A percentile compares a stretch with the other conserved stretches of the same genome.
phyloP scores from a whole-genome alignment of 2,797 vertebrate species.

The Lates japonicus region DNA sequence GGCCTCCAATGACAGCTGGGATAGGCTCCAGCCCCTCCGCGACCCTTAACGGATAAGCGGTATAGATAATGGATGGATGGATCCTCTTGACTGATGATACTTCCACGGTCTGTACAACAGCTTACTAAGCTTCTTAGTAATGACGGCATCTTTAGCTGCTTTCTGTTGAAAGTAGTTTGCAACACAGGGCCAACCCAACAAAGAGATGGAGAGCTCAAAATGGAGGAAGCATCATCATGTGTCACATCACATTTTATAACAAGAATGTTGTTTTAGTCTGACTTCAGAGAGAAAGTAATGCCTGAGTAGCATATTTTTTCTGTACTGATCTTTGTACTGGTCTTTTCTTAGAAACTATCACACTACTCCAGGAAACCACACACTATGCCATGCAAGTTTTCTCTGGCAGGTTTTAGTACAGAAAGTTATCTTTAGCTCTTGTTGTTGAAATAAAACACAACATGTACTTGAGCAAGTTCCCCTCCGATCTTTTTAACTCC shows the following conservation, averaged over 20 bases:
- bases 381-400: conserved; percentile 66
- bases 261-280: conserved; percentile 18
- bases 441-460: conserved; percentile 76
- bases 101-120: too few species aligned
- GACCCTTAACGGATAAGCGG: too few species aligned
- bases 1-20: too few species aligned
- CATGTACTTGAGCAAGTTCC: conserved; percentile 68
- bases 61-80: too few species aligned
- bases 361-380: conserved; percentile 78
- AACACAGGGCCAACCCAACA: not conserved
- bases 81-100: too few species aligned
- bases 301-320: conserved; percentile 29
- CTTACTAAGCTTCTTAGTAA: not conserved
- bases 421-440: conserved; percentile 78
- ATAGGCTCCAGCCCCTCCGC: too few species aligned
- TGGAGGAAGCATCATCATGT: not conserved
- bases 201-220: not conserved
- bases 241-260: not conserved
- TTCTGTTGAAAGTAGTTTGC: not conserved
- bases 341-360: conserved; percentile 58
- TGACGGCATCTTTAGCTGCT: not conserved
- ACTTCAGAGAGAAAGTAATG: conserved; percentile 10
- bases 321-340: conserved; percentile 40
- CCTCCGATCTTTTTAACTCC: conserved; percentile 40
- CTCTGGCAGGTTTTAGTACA: conserved; percentile 68